Evolutionary conservation across 92 coral and sea anemone species (phyloP), one percentile per base, ranked within the genome.

Genomic region (Blastomussa wellsi): DNA sequence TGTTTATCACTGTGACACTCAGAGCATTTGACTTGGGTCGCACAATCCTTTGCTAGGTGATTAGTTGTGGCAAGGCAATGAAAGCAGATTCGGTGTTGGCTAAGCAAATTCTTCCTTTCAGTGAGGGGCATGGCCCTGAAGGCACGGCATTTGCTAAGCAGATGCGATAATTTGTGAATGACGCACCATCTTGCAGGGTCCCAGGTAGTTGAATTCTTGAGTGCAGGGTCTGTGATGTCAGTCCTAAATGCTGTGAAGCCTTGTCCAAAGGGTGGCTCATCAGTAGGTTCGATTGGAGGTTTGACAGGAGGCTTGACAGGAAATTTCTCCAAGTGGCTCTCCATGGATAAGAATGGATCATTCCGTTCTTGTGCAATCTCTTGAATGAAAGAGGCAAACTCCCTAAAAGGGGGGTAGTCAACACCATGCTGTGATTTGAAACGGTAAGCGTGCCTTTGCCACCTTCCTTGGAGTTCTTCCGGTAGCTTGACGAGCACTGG

Each of bases 401-500:
- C 91, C 1, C 10, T 8, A 12, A 92, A 92, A 15, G 95, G 89
- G 0, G 91, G 95, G 10, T 79, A 92, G 19, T 92, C 93, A 0
- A 65, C 84, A 1, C 48, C 51, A 13, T 79, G 77, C 37, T 86
- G 76, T 3, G 29, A 35, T 60, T 86, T 90, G 79, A 31, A 83
- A 0, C 51, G 77, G 36, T 55, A 90, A 1, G 95, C 95, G 52
- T 90, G 91, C 16, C 88, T 52, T 80, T 87, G 95, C 93, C 95
- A 92, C 32, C 93, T 84, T 10, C 78, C 79, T 67, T 87, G 92
- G 14, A 92, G 65, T 24, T 92, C 93, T 0, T 22, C 70, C 0
- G 95, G 88, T 19, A 92, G 66, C 14, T 92, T 90, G 7, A 66
- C 24, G 0, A 90, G 47, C 17, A 87, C 19, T 16, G 93, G 92